A percentile compares a stretch with the other conserved stretches of the same genome.
Conservation (phyloP, 2,797 vertebrate genomes). For the Esox masquinongy region DNA sequence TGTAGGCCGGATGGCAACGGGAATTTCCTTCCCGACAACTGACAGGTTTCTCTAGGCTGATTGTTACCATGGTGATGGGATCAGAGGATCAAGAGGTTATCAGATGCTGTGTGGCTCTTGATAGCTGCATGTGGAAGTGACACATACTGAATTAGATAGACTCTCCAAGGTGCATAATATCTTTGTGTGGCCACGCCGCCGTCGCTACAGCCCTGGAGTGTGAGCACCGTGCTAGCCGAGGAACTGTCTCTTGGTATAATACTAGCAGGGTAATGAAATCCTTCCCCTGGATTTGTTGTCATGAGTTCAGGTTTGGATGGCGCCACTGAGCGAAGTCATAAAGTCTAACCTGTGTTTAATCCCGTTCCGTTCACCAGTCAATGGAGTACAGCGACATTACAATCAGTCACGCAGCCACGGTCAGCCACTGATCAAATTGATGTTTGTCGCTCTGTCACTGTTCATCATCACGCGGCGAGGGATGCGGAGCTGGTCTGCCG, state of each 20-base stretch:
- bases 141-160: conserved; percentile 49
- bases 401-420: background rate
- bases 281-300: conserved; percentile 61
- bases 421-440: conserved; percentile 26
- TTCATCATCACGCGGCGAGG: conserved; percentile 41
- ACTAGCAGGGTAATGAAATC: conserved; percentile 63
- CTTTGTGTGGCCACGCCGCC: background rate
- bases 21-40: conserved; percentile 41
- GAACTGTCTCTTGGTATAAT: conserved; percentile 69
- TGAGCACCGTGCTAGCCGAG: conserved; percentile 57
- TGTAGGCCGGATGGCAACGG: conserved; percentile 34
- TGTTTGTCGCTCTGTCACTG: conserved; percentile 29
- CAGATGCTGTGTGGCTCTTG: conserved; percentile 47
- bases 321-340: conserved; percentile 6
- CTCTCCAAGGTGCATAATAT: conserved; percentile 22
- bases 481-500: conserved; percentile 25
- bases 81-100: conserved; percentile 62
- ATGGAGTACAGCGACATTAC: background rate
- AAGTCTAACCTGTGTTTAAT: background rate
- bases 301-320: conserved; percentile 43
- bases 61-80: conserved; percentile 66
- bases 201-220: background rate
- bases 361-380: background rate
- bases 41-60: conserved; percentile 61
- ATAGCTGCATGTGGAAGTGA: conserved; percentile 57